Percentiles rank a stretch among this genome's conserved stretches.
phyloP scores from a whole-genome alignment of 35 echinoderm and acorn worm species.

The Patiria miniata region DNA sequence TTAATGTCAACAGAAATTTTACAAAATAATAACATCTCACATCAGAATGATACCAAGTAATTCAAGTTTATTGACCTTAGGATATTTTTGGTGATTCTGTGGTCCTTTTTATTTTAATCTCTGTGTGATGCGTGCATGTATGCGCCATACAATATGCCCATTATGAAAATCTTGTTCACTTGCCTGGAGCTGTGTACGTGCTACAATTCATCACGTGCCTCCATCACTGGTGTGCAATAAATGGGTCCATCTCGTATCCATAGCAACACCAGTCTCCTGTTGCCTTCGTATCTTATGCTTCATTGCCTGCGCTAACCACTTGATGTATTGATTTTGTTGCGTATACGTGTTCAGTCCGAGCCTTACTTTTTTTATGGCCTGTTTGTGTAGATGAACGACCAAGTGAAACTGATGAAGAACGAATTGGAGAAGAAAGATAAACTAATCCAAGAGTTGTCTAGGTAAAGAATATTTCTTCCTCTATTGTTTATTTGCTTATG shows the following conservation, averaged over 20 bases:
- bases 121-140: no score
- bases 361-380: constrained; percentile 30
- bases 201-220: not conserved
- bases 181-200: not conserved
- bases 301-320: not conserved
- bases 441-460: constrained; percentile 88
- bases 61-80: no score
- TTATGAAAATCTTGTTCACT: no score
- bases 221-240: not conserved
- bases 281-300: not conserved
- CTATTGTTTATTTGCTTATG: no score
- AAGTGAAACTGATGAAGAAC: constrained; percentile 82
- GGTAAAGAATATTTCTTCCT: no score
- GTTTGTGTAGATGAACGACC: constrained; percentile 81
- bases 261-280: not conserved
- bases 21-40: no score
- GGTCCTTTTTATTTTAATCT: no score
- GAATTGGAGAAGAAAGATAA: constrained; percentile 94
- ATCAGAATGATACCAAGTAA: no score
- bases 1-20: no score
- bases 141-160: no score
- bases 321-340: not conserved
- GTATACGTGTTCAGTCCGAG: not conserved
- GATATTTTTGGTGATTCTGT: no score
- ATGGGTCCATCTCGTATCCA: not conserved